Base-by-base conservation (phyloP, 2,113 vertebrate genomes). In the Notarius quadriscutis region DNA sequence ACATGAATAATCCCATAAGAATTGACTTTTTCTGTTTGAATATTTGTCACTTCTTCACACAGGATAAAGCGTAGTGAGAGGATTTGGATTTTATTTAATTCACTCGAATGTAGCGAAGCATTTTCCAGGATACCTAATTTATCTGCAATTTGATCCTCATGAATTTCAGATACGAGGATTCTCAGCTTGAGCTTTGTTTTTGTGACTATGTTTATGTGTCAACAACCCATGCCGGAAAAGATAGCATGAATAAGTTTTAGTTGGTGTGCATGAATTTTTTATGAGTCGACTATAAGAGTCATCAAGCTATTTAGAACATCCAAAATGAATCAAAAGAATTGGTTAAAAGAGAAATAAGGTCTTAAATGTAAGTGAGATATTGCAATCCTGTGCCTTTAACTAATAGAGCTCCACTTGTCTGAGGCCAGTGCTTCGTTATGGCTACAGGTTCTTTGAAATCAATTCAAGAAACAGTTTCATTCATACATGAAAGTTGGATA, bases 391-490 rank as follows among this genome's bases (percentile, higher is more conserved):
- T 89, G 65, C n/a, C 18, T n/a, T 60, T 65, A 83, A 77, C 74
- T 69, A 67, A 79, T 20, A 55, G 86, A 72, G 18, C 58, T 63
- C 34, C 34, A 48, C 89, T 91, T 72, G 55, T 85, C 88, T 62
- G 89, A 92, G 92, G 89, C 62, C 78, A 63, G 22, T 34, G 60
- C 89, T 93, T 92, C 88, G 93, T 91, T 88, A 88, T 87, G 84
- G 87, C 83, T 87, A 84, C 57, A 57, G 71, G 75, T 90, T 74
- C 90, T 95, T 94, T 95, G 93, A 95, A 93, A 93, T 94, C 12
- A n/a, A 87, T 88, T 92, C 91, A 93, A 95, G 93, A 94, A 95
- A 95, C 94, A 93, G 90, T 91, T 93, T 86, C 91, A 17, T 94
- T 93, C 91, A 87, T 57, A 91, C 85, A 90, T 94, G 91, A 93